These are phyloP conservation scores for Rosalia funebris DNA, from an alignment of 2,888 invertebrate species.

Conservation along the genomic window DNA sequence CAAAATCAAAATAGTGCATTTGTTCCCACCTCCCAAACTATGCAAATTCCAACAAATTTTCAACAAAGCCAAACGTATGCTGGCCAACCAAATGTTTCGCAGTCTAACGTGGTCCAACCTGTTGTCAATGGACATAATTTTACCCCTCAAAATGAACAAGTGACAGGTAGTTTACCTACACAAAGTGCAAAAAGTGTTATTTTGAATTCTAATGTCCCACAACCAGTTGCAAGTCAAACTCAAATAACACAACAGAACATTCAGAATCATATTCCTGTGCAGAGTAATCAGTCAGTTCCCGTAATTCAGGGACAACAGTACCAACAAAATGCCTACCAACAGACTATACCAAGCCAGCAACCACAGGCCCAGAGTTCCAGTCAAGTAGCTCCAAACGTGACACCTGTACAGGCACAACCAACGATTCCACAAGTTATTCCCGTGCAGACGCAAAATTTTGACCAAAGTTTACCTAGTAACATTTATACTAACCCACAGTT, in stretches of 20 bases:
- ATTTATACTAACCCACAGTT: slow-evolving; percentile 62
- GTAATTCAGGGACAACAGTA: slow-evolving; percentile 38
- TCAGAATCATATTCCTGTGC: slow-evolving; percentile 38
- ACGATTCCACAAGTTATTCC: slow-evolving; percentile 33
- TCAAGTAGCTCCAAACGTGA: slow-evolving; percentile 31
- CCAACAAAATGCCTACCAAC: slow-evolving; percentile 54
- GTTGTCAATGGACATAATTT: slow-evolving; percentile 61
- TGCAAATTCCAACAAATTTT: slow-evolving; percentile 55
- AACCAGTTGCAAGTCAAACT: slow-evolving; percentile 37
- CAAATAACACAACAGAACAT: slow-evolving; percentile 38
- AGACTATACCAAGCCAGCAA: slow-evolving; percentile 39
- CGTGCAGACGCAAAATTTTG: slow-evolving; percentile 44
- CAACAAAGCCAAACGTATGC: slow-evolving; percentile 62
- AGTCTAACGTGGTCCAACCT: slow-evolving; percentile 52
- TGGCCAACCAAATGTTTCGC: slow-evolving; percentile 54
- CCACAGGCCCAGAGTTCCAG: slow-evolving; percentile 34
- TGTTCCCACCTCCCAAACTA: slow-evolving; percentile 60
- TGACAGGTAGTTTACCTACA: slow-evolving; percentile 55
- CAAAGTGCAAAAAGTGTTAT: slow-evolving; percentile 59
- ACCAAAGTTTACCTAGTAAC: slow-evolving; percentile 51
- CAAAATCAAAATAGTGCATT: slow-evolving; percentile 61
- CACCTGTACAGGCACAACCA: slow-evolving; percentile 28
- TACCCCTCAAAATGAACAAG: slow-evolving; percentile 50
- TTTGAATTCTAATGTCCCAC: slow-evolving; percentile 46
- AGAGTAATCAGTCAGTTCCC: slow-evolving; percentile 34